Evolutionary conservation across 2,797 vertebrate genomes (phyloP).

Genomic region (Telmatherina bonti): DNA sequence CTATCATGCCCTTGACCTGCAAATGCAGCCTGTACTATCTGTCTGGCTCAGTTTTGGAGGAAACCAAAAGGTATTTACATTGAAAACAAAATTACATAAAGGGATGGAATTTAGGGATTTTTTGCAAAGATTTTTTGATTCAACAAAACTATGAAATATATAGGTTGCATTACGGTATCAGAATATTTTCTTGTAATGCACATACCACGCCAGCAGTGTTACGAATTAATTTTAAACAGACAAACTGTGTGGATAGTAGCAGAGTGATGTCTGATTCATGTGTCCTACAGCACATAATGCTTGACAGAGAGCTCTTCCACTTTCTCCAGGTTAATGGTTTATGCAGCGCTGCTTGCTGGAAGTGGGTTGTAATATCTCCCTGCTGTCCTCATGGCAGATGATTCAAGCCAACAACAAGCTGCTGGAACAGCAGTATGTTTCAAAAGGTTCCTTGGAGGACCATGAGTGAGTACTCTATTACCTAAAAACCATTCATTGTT

Average conservation of each 20-base stretch:
- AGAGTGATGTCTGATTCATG: constrained; percentile 21
- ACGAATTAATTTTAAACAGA: not conserved
- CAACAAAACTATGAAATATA: not conserved
- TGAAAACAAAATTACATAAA: not conserved
- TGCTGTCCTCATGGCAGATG: constrained; percentile 34
- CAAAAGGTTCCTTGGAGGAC: constrained; percentile 58
- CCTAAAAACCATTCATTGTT: constrained; percentile 65
- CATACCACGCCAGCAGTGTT: not conserved
- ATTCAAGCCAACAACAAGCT: constrained; percentile 49
- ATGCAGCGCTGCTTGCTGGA: constrained; percentile 54
- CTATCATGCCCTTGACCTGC: not conserved
- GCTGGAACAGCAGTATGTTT: constrained; percentile 56
- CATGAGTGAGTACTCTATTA: constrained; percentile 49
- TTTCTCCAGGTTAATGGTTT: constrained; percentile 72
- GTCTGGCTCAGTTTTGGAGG: not conserved
- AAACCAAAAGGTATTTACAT: too few species aligned
- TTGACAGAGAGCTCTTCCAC: constrained; percentile 37
- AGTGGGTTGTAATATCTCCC: constrained; percentile 35
- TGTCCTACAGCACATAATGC: constrained; percentile 29
- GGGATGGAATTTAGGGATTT: too few species aligned
- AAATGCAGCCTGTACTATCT: not conserved
- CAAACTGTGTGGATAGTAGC: not conserved
- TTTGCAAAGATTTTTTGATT: not conserved
- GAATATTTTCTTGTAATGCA: not conserved
- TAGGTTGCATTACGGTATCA: not conserved